phyloP scores from a whole-genome alignment of 2,888 invertebrate species.

The Eilema caniola region DNA sequence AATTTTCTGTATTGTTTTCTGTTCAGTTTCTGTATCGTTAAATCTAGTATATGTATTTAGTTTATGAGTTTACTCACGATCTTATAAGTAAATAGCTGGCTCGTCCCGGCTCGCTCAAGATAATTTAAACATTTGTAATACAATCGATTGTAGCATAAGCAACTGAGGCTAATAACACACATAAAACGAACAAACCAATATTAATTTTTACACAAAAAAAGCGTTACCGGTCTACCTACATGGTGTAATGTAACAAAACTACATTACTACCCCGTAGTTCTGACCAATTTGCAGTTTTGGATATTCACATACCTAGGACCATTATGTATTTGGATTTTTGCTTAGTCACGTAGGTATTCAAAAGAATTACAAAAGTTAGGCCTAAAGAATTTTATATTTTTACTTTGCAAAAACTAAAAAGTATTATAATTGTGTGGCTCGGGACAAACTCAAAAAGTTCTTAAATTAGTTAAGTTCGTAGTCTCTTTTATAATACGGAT shows the following conservation, averaged over 20 bases:
- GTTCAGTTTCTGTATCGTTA: too few relatives aligned
- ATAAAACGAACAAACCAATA: too few relatives aligned
- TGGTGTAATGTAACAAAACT: too few relatives aligned
- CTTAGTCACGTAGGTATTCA: not conserved
- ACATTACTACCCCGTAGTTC: too few relatives aligned
- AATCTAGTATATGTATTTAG: not conserved
- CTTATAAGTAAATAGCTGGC: not conserved
- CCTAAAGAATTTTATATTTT: conserved; percentile 21
- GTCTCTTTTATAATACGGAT: conserved; percentile 40
- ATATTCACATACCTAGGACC: not conserved
- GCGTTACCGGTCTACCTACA: too few relatives aligned
- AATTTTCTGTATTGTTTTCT: too few relatives aligned
- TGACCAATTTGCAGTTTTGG: too few relatives aligned
- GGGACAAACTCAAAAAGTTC: conserved; percentile 37
- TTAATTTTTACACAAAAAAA: too few relatives aligned
- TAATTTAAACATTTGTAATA: too few relatives aligned
- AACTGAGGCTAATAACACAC: too few relatives aligned
- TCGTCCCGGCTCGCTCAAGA: not conserved
- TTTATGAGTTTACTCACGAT: not conserved
- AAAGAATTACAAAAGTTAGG: not conserved
- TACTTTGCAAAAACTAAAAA: conserved; percentile 26
- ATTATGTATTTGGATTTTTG: not conserved
- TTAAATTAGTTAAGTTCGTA: conserved; percentile 45
- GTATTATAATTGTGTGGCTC: conserved; percentile 35
- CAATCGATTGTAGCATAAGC: too few relatives aligned